A percentile compares a stretch with the other conserved stretches of the same genome.
Conservation (phyloP, 2,797 vertebrate genomes). For the Takifugu rubripes region DNA sequence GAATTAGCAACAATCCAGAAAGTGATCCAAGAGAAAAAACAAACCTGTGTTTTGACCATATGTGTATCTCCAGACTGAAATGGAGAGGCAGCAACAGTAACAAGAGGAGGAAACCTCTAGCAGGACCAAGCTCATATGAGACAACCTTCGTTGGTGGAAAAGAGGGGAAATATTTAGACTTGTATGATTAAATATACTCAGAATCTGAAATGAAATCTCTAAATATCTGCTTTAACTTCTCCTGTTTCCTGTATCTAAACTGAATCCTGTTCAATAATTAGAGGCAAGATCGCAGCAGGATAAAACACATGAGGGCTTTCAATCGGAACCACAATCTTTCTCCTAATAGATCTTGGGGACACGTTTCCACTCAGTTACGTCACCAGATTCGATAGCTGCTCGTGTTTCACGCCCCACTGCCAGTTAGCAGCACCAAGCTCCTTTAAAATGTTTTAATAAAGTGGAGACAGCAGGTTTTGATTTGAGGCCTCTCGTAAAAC, state of each 20-base stretch:
- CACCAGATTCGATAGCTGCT: constrained; percentile 44
- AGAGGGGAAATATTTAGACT: too few species aligned
- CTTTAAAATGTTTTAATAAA: constrained; percentile 27
- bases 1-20: constrained; percentile 24
- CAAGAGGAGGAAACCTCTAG: too few species aligned
- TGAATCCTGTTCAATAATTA: constrained; percentile 8
- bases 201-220: too few species aligned
- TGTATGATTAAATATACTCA: too few species aligned
- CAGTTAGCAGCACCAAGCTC: constrained; percentile 30
- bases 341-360: constrained; percentile 19
- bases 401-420: constrained; percentile 45
- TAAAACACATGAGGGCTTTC: background rate
- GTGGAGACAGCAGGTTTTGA: constrained; percentile 6
- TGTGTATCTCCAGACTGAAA: constrained; percentile 38
- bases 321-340: constrained; percentile 1
- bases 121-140: constrained; percentile 1
- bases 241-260: too few species aligned
- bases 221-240: too few species aligned
- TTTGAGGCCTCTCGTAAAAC: background rate
- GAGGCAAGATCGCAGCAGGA: constrained; percentile 13
- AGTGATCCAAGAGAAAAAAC: constrained; percentile 19
- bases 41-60: constrained; percentile 4
- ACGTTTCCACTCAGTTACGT: constrained; percentile 39
- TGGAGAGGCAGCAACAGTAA: constrained; percentile 30
- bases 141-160: constrained; percentile 8